Evolutionary conservation across 2,113 vertebrate genomes (phyloP).

Genomic region (Sylvietta virens): DNA sequence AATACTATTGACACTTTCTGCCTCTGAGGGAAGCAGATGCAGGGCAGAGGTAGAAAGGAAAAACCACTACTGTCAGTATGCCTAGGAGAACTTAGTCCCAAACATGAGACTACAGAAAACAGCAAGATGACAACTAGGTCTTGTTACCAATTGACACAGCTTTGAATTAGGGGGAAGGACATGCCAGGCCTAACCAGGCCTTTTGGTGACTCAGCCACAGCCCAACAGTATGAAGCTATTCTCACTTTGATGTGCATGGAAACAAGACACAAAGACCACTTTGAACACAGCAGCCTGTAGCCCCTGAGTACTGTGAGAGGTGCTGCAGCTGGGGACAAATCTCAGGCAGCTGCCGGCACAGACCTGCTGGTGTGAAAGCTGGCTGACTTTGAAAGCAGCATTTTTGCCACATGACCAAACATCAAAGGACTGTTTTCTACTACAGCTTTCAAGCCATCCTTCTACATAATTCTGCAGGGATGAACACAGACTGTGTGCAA

Average conservation of each 20-base stretch:
- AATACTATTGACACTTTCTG: not conserved
- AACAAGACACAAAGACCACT: not conserved
- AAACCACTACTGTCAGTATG: not conserved
- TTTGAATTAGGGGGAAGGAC: not conserved
- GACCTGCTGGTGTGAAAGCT: not conserved
- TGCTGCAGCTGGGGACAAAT: not conserved
- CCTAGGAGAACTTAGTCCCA: not conserved
- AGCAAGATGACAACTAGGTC: not conserved
- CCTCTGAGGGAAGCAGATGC: not conserved
- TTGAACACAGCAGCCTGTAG: not conserved
- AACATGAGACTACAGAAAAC: not conserved
- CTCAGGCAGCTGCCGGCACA: not conserved
- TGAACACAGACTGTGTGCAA: not conserved
- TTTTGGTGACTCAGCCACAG: not conserved
- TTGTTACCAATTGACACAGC: not conserved
- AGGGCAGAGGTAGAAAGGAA: not conserved
- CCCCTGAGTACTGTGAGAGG: not conserved
- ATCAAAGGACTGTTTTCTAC: not conserved
- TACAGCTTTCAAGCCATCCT: not conserved
- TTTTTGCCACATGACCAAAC: not conserved
- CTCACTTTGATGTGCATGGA: not conserved
- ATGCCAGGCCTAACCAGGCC: not conserved
- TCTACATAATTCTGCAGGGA: not conserved
- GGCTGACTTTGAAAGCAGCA: not conserved
- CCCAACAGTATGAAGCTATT: not conserved